Evolutionary conservation across 37 sponge, comb jelly and placozoan genomes (phyloP).

Genomic region (Halichondria panicea): DNA sequence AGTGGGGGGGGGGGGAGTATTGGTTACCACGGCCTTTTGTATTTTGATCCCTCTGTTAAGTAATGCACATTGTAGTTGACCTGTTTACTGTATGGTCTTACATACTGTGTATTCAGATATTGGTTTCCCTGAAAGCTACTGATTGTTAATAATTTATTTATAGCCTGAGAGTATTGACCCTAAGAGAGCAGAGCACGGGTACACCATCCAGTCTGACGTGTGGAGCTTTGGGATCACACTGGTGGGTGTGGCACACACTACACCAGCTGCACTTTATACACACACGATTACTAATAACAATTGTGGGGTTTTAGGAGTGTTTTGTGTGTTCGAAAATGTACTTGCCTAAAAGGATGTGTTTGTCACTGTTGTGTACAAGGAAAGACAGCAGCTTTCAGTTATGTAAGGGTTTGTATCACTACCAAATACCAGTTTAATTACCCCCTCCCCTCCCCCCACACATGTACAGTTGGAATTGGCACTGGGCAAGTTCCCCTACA

Average conservation of each 20-base stretch:
- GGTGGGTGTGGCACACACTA: too few relatives aligned
- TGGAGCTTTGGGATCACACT: constrained; percentile 96
- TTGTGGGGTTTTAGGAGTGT: neutral
- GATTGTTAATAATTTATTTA: too few relatives aligned
- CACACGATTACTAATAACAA: neutral
- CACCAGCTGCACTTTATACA: too few relatives aligned
- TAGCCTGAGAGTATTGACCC: constrained; percentile 94
- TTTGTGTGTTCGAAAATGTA: constrained; percentile 10
- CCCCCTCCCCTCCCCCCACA: neutral
- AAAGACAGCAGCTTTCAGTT: neutral
- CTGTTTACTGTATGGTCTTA: too few relatives aligned
- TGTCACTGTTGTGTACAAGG: neutral
- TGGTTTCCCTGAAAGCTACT: too few relatives aligned
- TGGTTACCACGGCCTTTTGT: neutral
- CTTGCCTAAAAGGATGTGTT: neutral
- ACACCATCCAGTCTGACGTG: constrained; percentile 91
- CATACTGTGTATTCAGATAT: too few relatives aligned
- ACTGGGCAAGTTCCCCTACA: constrained; percentile 89
- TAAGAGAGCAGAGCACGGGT: constrained; percentile 64
- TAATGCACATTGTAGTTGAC: too few relatives aligned
- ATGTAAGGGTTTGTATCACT: neutral
- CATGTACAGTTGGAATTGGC: constrained; percentile 73
- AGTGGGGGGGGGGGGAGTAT: too few relatives aligned
- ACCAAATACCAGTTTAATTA: neutral
- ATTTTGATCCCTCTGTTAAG: neutral